Base-by-base conservation (phyloP, 2,888 invertebrate genomes). In the Strigamia transsilvanica region DNA sequence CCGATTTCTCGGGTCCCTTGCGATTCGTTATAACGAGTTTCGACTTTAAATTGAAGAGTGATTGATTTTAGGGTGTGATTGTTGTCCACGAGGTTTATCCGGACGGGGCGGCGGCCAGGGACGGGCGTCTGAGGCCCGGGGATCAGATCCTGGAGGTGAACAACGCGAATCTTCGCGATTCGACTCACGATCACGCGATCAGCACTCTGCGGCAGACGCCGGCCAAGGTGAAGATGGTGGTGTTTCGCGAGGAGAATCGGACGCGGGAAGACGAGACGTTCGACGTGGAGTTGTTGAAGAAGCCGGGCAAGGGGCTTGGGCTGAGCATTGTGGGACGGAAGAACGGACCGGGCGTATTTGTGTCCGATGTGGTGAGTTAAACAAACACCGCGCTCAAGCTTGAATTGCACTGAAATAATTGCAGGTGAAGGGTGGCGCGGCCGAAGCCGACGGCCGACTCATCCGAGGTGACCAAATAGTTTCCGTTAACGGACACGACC, bases 71-170 rank as follows among this genome's bases (percentile, higher is more conserved):
- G 96, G 94, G 94, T 84, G 94, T 95, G 73, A 94, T 97, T 83
- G 93, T 98, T 84, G 92, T 99, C 84, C 93, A 98, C 85, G 98
- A 99, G 88, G 92, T 99, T 23, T 97, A 96, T 88, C 93, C 94
- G 10, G 94, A 94, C 85, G 98, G 98, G 0, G 94, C 93, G 1
- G 93, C 96, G 13, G 95, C 94, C 0, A 94, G 94, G 86, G 99
- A 99, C 87, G 95, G 95, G 0, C 91, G 99, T 79, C 89, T 99
- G 66, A 92, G 93, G 88, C 92, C 95, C 0, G 98, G 97, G 21
- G 99, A 99, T 89, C 97, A 97, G 89, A 93, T 99, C 86, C 88
- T 97, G 77, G 97, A 97, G 86, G 94, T 97, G 83, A 96, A 96
- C 86, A 91, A 92, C 61, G 92, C 92, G 83, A 93, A 97, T 85